Evolutionary conservation across 2,113 vertebrate species (phyloP), one percentile per base, ranked within the genome.

Genomic region (Brachypodius melanocephalos): DNA sequence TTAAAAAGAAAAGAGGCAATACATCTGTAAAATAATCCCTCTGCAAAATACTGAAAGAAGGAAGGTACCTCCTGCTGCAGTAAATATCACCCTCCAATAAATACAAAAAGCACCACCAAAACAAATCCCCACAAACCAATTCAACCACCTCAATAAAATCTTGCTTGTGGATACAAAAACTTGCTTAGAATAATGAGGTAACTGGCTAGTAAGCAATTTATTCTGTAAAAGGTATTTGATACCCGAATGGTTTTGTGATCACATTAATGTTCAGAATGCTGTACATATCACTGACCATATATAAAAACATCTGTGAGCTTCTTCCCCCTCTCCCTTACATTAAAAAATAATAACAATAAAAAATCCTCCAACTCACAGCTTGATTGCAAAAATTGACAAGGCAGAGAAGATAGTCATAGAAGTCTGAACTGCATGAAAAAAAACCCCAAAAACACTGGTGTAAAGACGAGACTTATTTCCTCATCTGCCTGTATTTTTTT

Each of bases 121-220:
- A n/a, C 3, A 71, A 69, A 32, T 2, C 3, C 6, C 9, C 2
- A 48, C 9, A 75, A 84, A 48, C 2, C 8, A 71, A 6, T 18
- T 5, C 4, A 4, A 4, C 8, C 18, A 51, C 1, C 4, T 18
- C 0, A 0, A 42, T 16, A 69, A 51, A 4, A 0, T 55, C 24
- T 51, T 88, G 11, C 18, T 11, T 14, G 34, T 6, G 6, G 21
- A 51, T 25, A 34, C 11, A 54, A 48, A 8, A 18, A 49, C 63
- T 46, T 89, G 5, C 19, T 82, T 67, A 42, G 13, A 86, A 69
- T 55, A 52, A 57, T 17, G 36, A 45, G 5, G 3, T 49, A 59
- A 22, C 7, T 76, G 71, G 12, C 6, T 54, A 76, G n/a, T 28
- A 77, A 65, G 4, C 5, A 74, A 71, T 43, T 49, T 1, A 46